Percentiles rank a stretch among this genome's conserved stretches.
phyloP scores from a whole-genome alignment of 2,888 invertebrate species.

The Trypoxylon attenuatum region DNA sequence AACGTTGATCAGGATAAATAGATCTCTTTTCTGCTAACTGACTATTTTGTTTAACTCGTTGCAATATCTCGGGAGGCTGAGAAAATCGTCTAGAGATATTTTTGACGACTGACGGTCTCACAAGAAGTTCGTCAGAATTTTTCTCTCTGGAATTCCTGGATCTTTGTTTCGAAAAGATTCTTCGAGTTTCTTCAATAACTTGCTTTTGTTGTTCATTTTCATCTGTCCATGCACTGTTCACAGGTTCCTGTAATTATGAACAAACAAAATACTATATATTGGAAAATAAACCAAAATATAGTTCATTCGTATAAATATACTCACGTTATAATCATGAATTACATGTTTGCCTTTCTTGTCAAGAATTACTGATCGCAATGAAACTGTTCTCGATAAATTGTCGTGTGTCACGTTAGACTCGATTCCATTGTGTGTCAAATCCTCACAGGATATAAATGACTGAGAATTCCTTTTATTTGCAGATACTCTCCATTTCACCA shows the following conservation, averaged over 20 bases:
- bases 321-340: no score
- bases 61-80: not conserved
- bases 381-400: constrained; percentile 7
- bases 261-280: no score
- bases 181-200: not conserved
- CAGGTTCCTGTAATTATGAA: no score
- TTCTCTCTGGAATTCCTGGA: not conserved
- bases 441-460: constrained; percentile 13
- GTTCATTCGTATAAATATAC: no score
- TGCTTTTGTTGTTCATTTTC: not conserved
- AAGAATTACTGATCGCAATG: not conserved
- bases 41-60: not conserved
- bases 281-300: no score
- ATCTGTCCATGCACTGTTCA: no score
- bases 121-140: constrained; percentile 6
- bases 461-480: constrained; percentile 4
- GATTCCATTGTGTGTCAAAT: constrained; percentile 6
- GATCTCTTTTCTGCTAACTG: not conserved
- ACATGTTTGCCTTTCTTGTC: constrained; percentile 19
- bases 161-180: not conserved
- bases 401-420: not conserved
- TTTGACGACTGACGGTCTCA: constrained; percentile 29
- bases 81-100: constrained; percentile 19
- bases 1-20: not conserved
- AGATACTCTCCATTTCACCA: constrained; percentile 38